Evolutionary conservation across 2,113 vertebrate species (phyloP), one percentile per base, ranked within the genome.

Genomic region (Galemys pyrenaicus): DNA sequence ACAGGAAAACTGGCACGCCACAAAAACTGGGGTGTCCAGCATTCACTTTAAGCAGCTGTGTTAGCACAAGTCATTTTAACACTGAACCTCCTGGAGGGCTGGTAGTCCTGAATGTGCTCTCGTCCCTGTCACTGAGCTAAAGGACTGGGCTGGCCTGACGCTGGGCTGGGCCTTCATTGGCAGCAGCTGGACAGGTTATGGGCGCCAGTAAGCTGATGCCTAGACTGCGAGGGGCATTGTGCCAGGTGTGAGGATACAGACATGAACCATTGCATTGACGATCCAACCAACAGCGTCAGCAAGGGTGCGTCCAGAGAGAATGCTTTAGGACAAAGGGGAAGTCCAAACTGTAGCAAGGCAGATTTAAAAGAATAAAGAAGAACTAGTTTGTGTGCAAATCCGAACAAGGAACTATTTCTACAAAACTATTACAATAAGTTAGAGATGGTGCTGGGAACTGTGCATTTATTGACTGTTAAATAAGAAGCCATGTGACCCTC

Each of bases 391-490:
- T 77, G 44, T 89, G 46, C 89, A 87, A 20, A 92, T 56, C 73
- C n/a, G 79, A 67, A 65, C 32, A 89, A 86, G 62, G 49, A 80
- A 90, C 60, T 67, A 64, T 28, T 89, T 87, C 77, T 71, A 71
- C n/a, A 60, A 67, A 94, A 75, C 71, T 85, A 67, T 73, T 88
- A 9, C 30, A 44, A 49, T 77, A 74, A 78, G 22, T 89, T 79
- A 56, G 65, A 67, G 35, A 70, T 28, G 1, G 65, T 49, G 58
- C 62, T 80, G 41, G 87, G 39, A 83, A 17, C 17, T 30, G 30
- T 28, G 13, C 67, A 12, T 89, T 92, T 97, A 90, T 74, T 96
- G 89, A 78, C 84, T 80, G 74, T 87, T 79, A 91, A 94, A 39
- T 89, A 73, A 80, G 60, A 88, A 96, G 62, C 73, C 28, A 0